phyloP scores from a whole-genome alignment of 2,888 invertebrate species.

The Clostera curtula region DNA sequence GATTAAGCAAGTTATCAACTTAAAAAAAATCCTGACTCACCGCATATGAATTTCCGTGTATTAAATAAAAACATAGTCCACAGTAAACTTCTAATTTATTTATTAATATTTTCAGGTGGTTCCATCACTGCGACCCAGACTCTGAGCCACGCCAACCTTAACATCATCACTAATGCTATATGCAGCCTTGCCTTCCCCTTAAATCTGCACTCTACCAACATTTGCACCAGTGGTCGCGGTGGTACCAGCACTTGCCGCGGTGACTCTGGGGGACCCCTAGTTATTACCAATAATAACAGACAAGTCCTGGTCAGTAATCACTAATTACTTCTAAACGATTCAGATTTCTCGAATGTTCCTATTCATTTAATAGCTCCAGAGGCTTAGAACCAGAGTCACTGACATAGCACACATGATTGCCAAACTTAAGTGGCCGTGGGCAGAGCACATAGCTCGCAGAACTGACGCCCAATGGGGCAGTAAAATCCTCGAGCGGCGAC shows the following conservation, averaged over 20 bases:
- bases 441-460: no score
- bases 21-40: no score
- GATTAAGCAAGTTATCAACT: no score
- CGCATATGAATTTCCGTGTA: no score
- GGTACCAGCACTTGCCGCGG: conserved; percentile 30
- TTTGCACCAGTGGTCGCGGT: conserved; percentile 31
- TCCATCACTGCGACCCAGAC: conserved; percentile 13
- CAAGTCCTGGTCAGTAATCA: conserved; percentile 23
- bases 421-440: no score
- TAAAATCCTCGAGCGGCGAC: no score
- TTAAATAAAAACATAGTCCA: no score
- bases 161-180: conserved; percentile 21
- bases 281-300: conserved; percentile 13
- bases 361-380: no score
- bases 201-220: conserved; percentile 22
- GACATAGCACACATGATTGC: no score
- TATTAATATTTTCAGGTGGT: conserved; percentile 13
- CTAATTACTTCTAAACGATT: neutral
- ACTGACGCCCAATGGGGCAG: no score
- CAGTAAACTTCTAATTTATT: no score
- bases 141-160: conserved; percentile 18
- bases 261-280: conserved; percentile 43
- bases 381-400: no score
- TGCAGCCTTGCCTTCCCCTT: conserved; percentile 20
- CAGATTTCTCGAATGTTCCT: neutral